Evolutionary conservation across 2,888 invertebrate species (phyloP).

Genomic region (Erebia ligea): DNA sequence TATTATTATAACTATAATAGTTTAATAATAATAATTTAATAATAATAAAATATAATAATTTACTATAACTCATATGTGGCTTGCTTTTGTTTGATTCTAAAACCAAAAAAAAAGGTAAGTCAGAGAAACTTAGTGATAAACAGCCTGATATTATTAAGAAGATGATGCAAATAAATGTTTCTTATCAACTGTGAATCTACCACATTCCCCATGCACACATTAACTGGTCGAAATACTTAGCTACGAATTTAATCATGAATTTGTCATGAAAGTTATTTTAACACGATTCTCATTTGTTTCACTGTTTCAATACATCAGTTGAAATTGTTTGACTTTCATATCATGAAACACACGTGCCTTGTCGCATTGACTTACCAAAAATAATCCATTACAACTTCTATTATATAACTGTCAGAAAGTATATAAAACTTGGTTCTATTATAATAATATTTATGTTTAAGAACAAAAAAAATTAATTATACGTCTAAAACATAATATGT

Average conservation of each 20-base stretch:
- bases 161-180: background rate
- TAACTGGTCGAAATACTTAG: background rate
- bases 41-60: too few relatives aligned
- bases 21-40: too few relatives aligned
- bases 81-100: too few relatives aligned
- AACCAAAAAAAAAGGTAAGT: too few relatives aligned
- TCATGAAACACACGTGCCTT: background rate
- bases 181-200: background rate
- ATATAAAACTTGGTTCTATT: background rate
- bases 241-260: conserved; percentile 4
- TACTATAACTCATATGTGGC: too few relatives aligned
- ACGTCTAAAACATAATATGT: background rate
- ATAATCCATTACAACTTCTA: conserved; percentile 1
- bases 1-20: too few relatives aligned
- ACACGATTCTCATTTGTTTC: conserved; percentile 2
- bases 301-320: background rate
- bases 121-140: too few relatives aligned
- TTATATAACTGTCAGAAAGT: background rate
- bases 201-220: background rate
- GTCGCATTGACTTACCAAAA: conserved; percentile 3
- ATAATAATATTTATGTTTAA: background rate
- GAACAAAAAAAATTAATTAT: too few relatives aligned
- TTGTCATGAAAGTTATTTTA: conserved; percentile 9
- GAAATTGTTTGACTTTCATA: background rate
- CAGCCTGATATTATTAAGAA: too few relatives aligned